Conservation (phyloP, 2,888 invertebrate genomes). For the Lamellibrachia satsuma region DNA sequence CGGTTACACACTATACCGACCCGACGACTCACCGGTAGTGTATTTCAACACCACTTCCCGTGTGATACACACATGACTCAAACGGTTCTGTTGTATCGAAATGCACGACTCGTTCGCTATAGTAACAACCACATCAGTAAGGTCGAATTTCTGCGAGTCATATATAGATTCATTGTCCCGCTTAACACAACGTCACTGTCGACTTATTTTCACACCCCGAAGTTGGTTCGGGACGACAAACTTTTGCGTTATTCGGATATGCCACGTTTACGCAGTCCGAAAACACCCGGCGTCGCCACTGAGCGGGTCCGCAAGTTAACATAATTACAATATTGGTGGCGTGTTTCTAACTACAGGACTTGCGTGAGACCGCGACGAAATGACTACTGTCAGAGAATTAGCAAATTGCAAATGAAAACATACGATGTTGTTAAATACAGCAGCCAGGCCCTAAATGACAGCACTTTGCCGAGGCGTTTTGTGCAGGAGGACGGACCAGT, state of each 20-base stretch:
- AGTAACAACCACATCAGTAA: not conserved
- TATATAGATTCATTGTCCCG: not conserved
- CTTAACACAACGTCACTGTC: not conserved
- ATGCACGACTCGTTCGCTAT: not conserved
- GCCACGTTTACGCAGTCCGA: not conserved
- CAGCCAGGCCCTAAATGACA: not conserved
- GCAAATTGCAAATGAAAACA: constrained; percentile 11
- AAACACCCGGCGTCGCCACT: not conserved
- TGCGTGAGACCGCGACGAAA: not conserved
- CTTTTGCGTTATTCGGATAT: not conserved
- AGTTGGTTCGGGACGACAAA: not conserved
- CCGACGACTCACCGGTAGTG: not conserved
- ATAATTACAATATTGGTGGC: not conserved
- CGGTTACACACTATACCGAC: not conserved
- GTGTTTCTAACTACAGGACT: not conserved
- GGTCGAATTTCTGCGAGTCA: not conserved
- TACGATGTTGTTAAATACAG: not conserved
- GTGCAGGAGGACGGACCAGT: not conserved
- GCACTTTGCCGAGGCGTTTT: not conserved
- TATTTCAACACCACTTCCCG: not conserved
- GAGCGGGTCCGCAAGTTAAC: not conserved
- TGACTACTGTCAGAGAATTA: not conserved
- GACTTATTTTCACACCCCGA: not conserved
- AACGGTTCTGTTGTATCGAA: not conserved
- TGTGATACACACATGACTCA: not conserved